These are phyloP conservation scores for Spongilla lacustris DNA, from an alignment of 37 sponge, comb jelly and placozoan species.

Conservation along the genomic window DNA sequence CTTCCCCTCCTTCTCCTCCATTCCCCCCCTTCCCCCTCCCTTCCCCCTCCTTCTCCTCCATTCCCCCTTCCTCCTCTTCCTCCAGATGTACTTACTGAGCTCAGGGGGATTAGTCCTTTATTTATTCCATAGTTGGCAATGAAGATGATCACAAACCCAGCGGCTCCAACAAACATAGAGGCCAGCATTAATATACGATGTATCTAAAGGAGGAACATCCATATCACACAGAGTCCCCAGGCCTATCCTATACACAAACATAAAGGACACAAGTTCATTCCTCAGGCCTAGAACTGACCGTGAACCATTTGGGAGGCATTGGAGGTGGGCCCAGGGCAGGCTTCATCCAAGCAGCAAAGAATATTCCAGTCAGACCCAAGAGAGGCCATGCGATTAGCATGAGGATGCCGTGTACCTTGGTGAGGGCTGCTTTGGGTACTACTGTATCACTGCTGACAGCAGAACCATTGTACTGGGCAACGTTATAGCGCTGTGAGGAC, in stretches of 20 bases:
- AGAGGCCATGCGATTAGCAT: slow-evolving; percentile 71
- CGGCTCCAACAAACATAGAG: slow-evolving; percentile 33
- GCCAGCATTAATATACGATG: slow-evolving; percentile 63
- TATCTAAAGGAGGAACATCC: slow-evolving; percentile 10
- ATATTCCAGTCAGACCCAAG: slow-evolving; percentile 56
- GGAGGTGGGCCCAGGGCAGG: slow-evolving; percentile 29
- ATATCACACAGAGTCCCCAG: not conserved
- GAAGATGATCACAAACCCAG: slow-evolving; percentile 70
- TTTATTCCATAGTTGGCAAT: slow-evolving; percentile 28
- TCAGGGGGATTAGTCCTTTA: slow-evolving; percentile 1
- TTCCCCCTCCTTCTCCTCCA: slow-evolving; percentile 9
- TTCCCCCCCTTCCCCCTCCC: not conserved
- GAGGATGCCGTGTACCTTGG: slow-evolving; percentile 52
- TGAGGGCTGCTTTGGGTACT: not conserved
- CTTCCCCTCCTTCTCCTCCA: not conserved
- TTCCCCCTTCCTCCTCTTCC: not conserved
- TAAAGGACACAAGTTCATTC: not conserved
- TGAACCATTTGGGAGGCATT: slow-evolving; percentile 69
- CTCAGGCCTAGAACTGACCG: slow-evolving; percentile 18
- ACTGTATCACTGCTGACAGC: not conserved
- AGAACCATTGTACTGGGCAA: not conserved
- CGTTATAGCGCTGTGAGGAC: too few species aligned
- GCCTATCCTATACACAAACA: not conserved
- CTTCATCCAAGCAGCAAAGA: slow-evolving; percentile 77
- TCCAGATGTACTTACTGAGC: not conserved